Conservation (phyloP, 2,113 vertebrate genomes). For the Heliornis fulica region DNA sequence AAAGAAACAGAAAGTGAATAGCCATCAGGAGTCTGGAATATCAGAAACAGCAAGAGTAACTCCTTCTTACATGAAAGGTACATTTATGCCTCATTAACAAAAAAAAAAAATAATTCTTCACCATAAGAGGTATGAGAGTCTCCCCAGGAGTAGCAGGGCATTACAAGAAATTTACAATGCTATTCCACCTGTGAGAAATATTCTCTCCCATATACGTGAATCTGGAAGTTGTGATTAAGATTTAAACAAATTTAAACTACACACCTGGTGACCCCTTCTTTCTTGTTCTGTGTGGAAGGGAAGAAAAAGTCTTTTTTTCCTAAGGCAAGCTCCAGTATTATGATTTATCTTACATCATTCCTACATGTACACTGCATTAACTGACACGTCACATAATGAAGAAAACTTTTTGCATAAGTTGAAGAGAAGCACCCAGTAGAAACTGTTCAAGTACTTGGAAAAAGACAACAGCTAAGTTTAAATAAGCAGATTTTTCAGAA, state of each 20-base stretch:
- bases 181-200: not conserved
- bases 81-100: not conserved
- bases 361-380: not conserved
- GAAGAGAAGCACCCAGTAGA: not conserved
- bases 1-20: not conserved
- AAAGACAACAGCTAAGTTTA: not conserved
- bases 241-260: not conserved
- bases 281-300: not conserved
- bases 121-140: not conserved
- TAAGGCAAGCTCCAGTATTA: not conserved
- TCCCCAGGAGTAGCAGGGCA: not conserved
- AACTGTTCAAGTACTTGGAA: not conserved
- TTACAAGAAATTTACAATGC: not conserved
- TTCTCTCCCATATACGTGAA: not conserved
- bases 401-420: not conserved
- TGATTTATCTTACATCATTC: not conserved
- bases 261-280: not conserved
- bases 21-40: not conserved
- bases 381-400: accelerated
- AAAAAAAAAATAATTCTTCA: not conserved
- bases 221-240: not conserved
- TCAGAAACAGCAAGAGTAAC: not conserved
- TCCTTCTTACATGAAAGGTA: not conserved
- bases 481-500: not conserved
- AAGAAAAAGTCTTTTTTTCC: not conserved